phyloP scores from a whole-genome alignment of 2,113 vertebrate genomes.

The Meriones unguiculatus region DNA sequence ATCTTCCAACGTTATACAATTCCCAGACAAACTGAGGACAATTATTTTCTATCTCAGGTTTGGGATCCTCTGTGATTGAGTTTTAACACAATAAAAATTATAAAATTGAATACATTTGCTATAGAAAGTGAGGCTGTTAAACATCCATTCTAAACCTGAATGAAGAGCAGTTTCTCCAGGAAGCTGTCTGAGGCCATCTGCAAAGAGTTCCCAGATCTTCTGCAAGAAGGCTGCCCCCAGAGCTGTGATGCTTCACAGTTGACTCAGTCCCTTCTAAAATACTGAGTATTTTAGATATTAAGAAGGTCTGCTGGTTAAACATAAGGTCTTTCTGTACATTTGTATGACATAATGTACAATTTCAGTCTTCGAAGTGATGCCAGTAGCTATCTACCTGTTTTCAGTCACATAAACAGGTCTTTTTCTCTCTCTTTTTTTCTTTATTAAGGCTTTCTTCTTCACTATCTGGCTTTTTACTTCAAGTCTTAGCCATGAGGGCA shows the following conservation, averaged over 20 bases:
- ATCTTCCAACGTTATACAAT: slow-evolving; percentile 61
- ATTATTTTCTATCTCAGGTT: slow-evolving; percentile 68
- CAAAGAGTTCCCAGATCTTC: slow-evolving; percentile 48
- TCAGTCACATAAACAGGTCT: background rate
- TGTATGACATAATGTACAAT: background rate
- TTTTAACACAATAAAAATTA: slow-evolving; percentile 64
- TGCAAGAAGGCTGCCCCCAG: background rate
- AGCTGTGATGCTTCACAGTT: slow-evolving; percentile 30
- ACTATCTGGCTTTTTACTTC: slow-evolving; percentile 2
- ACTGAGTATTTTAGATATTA: slow-evolving; percentile 17
- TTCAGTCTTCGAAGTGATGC: slow-evolving; percentile 20
- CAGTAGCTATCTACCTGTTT: background rate
- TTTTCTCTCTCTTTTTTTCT: too few relatives aligned
- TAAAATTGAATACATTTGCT: slow-evolving; percentile 63
- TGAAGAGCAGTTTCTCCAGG: slow-evolving; percentile 28
- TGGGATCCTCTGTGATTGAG: slow-evolving; percentile 30
- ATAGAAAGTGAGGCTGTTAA: slow-evolving; percentile 10
- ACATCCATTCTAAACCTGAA: slow-evolving; percentile 56
- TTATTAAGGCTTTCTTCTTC: background rate
- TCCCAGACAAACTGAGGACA: slow-evolving; percentile 68
- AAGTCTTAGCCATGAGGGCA: background rate
- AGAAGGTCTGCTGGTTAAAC: background rate
- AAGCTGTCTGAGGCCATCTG: slow-evolving; percentile 12
- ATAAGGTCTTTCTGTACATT: background rate
- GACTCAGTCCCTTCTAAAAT: background rate